Conservation (phyloP, 2,113 vertebrate genomes). For the Neogale vison region DNA sequence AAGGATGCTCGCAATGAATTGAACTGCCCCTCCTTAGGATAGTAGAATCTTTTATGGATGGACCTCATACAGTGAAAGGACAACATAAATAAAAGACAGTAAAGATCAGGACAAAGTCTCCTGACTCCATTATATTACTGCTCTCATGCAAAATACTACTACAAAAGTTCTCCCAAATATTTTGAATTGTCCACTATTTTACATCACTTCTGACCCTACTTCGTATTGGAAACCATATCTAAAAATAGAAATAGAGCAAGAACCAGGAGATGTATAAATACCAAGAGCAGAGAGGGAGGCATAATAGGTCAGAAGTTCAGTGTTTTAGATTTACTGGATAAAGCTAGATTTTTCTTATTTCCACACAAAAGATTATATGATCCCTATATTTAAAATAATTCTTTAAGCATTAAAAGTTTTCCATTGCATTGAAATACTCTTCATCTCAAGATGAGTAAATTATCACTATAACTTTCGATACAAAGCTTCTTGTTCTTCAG, state of each 20-base stretch:
- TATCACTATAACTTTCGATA: conserved; percentile 79
- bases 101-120: background rate
- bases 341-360: conserved; percentile 61
- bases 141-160: background rate
- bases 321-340: conserved; percentile 48
- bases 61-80: background rate
- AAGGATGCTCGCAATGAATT: background rate
- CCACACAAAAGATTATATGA: conserved; percentile 47
- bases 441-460: conserved; percentile 80
- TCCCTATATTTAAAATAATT: conserved; percentile 65
- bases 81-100: background rate
- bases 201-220: background rate
- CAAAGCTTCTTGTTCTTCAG: conserved; percentile 79
- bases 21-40: background rate
- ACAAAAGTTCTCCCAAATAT: background rate
- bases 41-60: background rate
- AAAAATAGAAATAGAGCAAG: background rate
- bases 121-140: background rate
- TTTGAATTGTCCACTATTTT: background rate
- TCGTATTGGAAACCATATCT: background rate
- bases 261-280: conserved; percentile 53
- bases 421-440: conserved; percentile 77
- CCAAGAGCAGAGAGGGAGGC: conserved; percentile 39
- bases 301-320: conserved; percentile 54
- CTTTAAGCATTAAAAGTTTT: conserved; percentile 65